phyloP scores from a whole-genome alignment of 2,797 vertebrate species.

The Semaprochilodus insignis region DNA sequence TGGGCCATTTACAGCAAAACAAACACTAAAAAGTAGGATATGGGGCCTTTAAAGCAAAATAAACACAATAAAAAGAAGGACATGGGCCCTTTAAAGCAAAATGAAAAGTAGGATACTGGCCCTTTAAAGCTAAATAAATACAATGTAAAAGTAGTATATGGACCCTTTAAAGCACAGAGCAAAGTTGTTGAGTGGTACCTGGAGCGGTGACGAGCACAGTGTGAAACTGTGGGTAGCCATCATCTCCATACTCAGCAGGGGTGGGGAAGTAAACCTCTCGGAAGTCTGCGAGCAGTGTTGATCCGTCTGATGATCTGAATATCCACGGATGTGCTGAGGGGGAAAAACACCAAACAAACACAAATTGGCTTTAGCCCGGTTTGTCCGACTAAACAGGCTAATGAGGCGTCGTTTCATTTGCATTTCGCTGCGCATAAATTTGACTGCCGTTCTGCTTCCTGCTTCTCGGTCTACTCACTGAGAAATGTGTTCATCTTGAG shows the following conservation, averaged over 20 bases:
- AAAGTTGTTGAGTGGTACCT: slow-evolving; percentile 17
- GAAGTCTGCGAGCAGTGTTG: slow-evolving; percentile 49
- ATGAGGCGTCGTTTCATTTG: neutral
- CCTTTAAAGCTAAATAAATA: too few species aligned
- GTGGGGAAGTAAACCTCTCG: slow-evolving; percentile 58
- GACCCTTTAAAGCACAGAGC: too few species aligned
- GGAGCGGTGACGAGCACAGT: slow-evolving; percentile 47
- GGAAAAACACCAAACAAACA: neutral
- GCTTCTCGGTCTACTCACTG: slow-evolving; percentile 48
- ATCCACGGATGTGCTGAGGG: slow-evolving; percentile 63
- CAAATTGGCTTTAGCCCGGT: neutral
- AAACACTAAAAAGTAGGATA: too few species aligned
- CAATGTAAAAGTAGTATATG: too few species aligned
- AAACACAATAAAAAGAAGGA: too few species aligned
- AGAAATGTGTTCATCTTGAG: slow-evolving; percentile 55
- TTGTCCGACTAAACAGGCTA: neutral
- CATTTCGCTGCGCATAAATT: neutral
- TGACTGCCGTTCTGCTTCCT: too few species aligned
- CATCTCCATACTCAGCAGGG: slow-evolving; percentile 19
- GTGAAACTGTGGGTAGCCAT: neutral
- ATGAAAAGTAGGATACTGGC: too few species aligned
- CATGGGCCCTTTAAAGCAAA: too few species aligned
- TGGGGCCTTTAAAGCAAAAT: too few species aligned
- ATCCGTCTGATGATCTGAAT: slow-evolving; percentile 52
- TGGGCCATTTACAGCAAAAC: too few species aligned